phyloP scores from a whole-genome alignment of 37 sponge, comb jelly and placozoan species.

The Hormiphora californensis region DNA sequence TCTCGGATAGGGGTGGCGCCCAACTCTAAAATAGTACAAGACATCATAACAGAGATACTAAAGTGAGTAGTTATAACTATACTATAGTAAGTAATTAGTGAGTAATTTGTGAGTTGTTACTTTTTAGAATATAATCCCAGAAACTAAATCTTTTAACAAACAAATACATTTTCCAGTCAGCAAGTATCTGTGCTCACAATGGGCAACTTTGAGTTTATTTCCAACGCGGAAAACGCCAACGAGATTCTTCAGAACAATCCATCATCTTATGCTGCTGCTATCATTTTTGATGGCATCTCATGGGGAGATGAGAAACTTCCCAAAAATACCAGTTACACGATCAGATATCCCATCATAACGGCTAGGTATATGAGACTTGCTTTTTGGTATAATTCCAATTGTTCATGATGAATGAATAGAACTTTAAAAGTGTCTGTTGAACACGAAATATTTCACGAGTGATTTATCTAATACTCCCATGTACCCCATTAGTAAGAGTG shows the following conservation, averaged over 20 bases:
- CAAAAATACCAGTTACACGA: neutral
- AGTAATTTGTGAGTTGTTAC: neutral
- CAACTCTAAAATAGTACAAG: neutral
- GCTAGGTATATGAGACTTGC: neutral
- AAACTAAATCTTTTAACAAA: too few relatives aligned
- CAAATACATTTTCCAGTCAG: slow-evolving; percentile 3
- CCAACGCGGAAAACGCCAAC: neutral
- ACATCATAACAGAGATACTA: neutral
- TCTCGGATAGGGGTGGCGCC: neutral
- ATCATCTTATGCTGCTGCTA: neutral
- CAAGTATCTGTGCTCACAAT: neutral
- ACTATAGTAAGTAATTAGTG: neutral
- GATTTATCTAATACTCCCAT: neutral
- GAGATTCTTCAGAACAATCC: neutral
- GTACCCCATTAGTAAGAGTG: neutral
- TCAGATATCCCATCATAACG: neutral
- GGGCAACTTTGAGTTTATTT: neutral
- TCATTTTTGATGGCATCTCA: neutral
- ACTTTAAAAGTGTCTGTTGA: too few relatives aligned
- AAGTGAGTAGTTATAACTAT: neutral
- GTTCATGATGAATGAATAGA: too few relatives aligned
- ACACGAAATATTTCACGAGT: neutral
- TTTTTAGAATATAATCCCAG: neutral
- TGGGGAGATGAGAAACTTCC: neutral
- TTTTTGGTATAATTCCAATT: too few relatives aligned